Evolutionary conservation across 2,797 vertebrate genomes (phyloP).

Genomic region (Hephaestus fuliginosus): DNA sequence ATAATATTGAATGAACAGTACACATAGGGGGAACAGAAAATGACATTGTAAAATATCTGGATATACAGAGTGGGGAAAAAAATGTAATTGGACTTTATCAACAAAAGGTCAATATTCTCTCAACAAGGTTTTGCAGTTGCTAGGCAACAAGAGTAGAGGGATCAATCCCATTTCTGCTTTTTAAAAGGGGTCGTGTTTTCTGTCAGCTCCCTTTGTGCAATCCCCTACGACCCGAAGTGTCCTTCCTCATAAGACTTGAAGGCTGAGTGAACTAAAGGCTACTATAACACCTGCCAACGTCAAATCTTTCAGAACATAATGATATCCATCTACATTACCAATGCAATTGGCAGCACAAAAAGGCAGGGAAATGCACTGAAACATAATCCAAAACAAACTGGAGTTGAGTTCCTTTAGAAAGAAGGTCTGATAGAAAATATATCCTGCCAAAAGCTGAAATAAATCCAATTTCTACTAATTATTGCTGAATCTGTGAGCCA

Average conservation of each 20-base stretch:
- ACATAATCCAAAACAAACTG: background rate
- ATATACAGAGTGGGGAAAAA: constrained; percentile 62
- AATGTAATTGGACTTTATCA: constrained; percentile 82
- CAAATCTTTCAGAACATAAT: constrained; percentile 29
- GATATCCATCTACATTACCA: background rate
- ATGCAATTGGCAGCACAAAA: background rate
- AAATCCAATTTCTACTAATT: background rate
- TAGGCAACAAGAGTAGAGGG: constrained; percentile 80
- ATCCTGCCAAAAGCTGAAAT: background rate
- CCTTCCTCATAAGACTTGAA: constrained; percentile 52
- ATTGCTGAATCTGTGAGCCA: background rate
- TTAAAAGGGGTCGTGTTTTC: constrained; percentile 76
- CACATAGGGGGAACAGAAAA: constrained; percentile 40
- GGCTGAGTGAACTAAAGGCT: constrained; percentile 41
- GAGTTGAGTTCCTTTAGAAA: background rate
- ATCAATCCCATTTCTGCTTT: constrained; percentile 80
- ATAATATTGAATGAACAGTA: constrained; percentile 45
- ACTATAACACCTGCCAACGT: constrained; percentile 10
- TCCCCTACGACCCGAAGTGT: constrained; percentile 56
- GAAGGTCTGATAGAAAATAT: background rate
- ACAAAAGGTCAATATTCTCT: constrained; percentile 82
- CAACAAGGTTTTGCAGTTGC: constrained; percentile 82
- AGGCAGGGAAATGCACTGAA: background rate
- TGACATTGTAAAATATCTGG: constrained; percentile 67
- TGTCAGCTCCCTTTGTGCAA: constrained; percentile 76